Evolutionary conservation across 2,888 invertebrate genomes (phyloP).

Genomic region (Cryptocheilus praepositus): DNA sequence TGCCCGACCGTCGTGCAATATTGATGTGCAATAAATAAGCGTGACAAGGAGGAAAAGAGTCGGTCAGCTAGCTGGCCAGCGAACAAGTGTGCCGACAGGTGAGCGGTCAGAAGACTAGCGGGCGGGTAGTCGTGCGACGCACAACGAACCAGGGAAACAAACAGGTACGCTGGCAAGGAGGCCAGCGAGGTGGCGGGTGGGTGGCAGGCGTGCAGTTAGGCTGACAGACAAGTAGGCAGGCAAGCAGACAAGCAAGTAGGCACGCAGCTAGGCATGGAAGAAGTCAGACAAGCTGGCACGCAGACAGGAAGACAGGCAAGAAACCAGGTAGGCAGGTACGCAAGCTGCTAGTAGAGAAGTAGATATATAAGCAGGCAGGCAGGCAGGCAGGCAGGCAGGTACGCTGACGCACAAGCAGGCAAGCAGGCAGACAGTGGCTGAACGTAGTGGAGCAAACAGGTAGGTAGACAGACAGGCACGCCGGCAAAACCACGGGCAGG

Average conservation of each 20-base stretch:
- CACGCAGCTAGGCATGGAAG: too few relatives aligned
- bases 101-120: too few relatives aligned
- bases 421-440: constrained; percentile 11
- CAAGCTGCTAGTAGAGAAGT: neutral
- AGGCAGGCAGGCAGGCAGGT: constrained; percentile 26
- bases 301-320: neutral
- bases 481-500: neutral
- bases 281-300: too few relatives aligned
- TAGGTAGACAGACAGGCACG: constrained; percentile 20
- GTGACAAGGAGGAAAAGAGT: too few relatives aligned
- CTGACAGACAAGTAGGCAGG: too few relatives aligned
- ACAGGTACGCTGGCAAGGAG: constrained; percentile 13
- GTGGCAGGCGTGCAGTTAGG: constrained; percentile 6
- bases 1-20: too few relatives aligned
- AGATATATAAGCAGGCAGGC: constrained; percentile 26
- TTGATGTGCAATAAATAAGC: too few relatives aligned
- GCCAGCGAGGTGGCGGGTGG: constrained; percentile 4
- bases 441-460: constrained; percentile 25
- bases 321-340: neutral
- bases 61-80: too few relatives aligned
- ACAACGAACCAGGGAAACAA: constrained; percentile 32
- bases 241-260: too few relatives aligned
- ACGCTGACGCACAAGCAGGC: constrained; percentile 11
- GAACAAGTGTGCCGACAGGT: too few relatives aligned
- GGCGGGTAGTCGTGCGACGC: constrained; percentile 34